Percentiles rank a stretch among this genome's conserved stretches.
phyloP scores from a whole-genome alignment of 1,140 invertebrate genomes.

The Dolichoris vasculosae region DNA sequence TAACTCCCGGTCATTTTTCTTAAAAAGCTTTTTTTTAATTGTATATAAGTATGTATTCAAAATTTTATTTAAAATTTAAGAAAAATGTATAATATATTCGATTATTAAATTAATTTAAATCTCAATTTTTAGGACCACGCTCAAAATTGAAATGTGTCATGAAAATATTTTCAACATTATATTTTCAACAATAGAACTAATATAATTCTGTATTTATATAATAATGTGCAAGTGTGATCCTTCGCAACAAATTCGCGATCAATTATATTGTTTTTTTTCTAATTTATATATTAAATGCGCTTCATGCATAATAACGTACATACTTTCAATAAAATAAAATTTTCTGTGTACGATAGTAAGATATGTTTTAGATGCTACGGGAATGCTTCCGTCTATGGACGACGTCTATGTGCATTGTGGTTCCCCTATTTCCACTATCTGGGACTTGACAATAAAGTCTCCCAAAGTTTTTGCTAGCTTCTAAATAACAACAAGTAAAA shows the following conservation, averaged over 20 bases:
- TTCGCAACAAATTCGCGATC: background rate
- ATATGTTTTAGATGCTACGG: constrained; percentile 71
- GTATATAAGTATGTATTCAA: constrained; percentile 3
- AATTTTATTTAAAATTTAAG: background rate
- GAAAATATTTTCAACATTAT: no score
- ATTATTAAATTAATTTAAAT: background rate
- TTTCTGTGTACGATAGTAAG: constrained; percentile 68
- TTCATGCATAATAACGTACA: constrained; percentile 52
- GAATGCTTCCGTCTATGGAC: constrained; percentile 70
- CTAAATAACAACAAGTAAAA: constrained; percentile 23
- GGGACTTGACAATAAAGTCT: constrained; percentile 65
- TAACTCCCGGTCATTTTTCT: background rate
- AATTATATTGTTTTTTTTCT: background rate
- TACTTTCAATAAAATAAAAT: constrained; percentile 50
- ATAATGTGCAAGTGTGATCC: background rate
- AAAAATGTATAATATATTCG: background rate
- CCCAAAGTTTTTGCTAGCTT: constrained; percentile 66
- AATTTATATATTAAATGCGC: background rate
- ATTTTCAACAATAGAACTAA: no score
- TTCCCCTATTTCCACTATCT: constrained; percentile 65
- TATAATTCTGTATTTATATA: background rate
- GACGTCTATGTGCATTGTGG: constrained; percentile 71
- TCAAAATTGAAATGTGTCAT: background rate
- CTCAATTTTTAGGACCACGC: constrained; percentile 5
- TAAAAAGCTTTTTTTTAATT: background rate